These are phyloP conservation scores for Rhysida immarginata DNA, from an alignment of 1,140 invertebrate species.

Conservation along the genomic window DNA sequence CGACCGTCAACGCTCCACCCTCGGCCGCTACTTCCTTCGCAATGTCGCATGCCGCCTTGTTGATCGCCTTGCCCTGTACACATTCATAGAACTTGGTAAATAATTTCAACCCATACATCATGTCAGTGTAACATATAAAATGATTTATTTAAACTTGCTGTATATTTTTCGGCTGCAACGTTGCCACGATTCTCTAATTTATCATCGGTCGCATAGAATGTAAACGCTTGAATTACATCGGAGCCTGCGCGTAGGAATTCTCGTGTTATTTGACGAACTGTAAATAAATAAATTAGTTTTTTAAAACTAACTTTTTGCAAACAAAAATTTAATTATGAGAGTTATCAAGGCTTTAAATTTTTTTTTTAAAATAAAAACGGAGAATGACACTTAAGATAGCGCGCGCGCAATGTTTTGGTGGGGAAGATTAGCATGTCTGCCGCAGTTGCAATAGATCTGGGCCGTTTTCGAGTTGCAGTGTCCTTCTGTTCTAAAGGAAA, in stretches of 20 bases:
- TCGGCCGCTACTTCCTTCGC: constrained; percentile 28
- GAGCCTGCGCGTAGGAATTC: constrained; percentile 31
- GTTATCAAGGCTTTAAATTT: too few relatives aligned
- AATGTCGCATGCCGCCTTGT: constrained; percentile 26
- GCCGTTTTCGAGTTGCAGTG: too few relatives aligned
- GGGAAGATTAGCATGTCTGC: too few relatives aligned
- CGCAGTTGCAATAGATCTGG: too few relatives aligned
- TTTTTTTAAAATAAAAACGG: too few relatives aligned
- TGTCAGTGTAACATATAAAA: not conserved
- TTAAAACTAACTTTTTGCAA: too few relatives aligned
- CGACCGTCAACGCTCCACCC: constrained; percentile 25
- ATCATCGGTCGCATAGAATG: constrained; percentile 33
- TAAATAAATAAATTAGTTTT: constrained; percentile 11
- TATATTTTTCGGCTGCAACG: constrained; percentile 22
- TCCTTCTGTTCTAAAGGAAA: too few relatives aligned
- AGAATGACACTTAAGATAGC: too few relatives aligned
- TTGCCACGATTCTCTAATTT: constrained; percentile 31
- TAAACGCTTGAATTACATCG: constrained; percentile 33
- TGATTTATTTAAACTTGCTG: constrained; percentile 19
- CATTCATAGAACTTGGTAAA: too few relatives aligned
- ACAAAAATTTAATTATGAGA: too few relatives aligned
- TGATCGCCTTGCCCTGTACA: constrained; percentile 23
- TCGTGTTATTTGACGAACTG: constrained; percentile 25
- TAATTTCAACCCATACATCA: too few relatives aligned
- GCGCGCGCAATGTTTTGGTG: too few relatives aligned